Conservation (phyloP, 2,888 invertebrate species). For the Heliconius erato region DNA sequence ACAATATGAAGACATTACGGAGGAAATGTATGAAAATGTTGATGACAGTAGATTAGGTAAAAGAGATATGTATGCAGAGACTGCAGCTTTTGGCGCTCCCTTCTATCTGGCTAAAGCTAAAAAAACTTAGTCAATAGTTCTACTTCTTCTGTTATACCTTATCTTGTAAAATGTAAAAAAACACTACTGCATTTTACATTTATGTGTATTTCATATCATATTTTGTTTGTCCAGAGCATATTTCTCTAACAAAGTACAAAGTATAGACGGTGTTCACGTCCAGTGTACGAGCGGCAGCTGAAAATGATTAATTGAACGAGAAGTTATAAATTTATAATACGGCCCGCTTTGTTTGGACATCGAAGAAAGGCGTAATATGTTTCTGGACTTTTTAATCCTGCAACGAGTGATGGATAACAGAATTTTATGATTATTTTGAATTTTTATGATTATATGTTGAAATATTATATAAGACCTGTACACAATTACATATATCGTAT, state of each 20-base stretch:
- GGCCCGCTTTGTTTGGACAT: slow-evolving; percentile 54
- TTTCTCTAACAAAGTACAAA: slow-evolving; percentile 35
- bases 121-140: too few species aligned
- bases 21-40: too few species aligned
- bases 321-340: slow-evolving; percentile 56
- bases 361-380: slow-evolving; percentile 54
- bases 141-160: too few species aligned
- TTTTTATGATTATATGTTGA: slow-evolving; percentile 3
- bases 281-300: slow-evolving; percentile 50
- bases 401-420: slow-evolving; percentile 51
- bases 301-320: slow-evolving; percentile 53
- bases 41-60: too few species aligned
- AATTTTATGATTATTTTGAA: slow-evolving; percentile 38
- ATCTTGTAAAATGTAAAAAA: too few species aligned
- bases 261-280: slow-evolving; percentile 46
- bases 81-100: too few species aligned
- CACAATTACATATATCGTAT: too few species aligned
- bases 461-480: too few species aligned
- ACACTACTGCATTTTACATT: too few species aligned
- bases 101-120: too few species aligned
- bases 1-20: too few species aligned
- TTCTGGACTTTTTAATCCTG: slow-evolving; percentile 52
- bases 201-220: not conserved
- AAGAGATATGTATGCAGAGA: too few species aligned
- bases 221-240: slow-evolving; percentile 18